Conservation (phyloP, 1,140 invertebrate genomes). For the Apis mellifera region Amel_HAv3.1 CM009939.2:3871001-3871500, state of each 20-base stretch:
- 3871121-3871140: constrained; percentile 28
- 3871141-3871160: neutral
- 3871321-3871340: neutral
- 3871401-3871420: neutral
- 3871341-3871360: constrained; percentile 5
- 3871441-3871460: constrained; percentile 2
- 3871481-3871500: neutral
- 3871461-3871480: neutral
- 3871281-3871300: neutral
- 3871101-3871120: constrained; percentile 28
- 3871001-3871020: constrained; percentile 16
- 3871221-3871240: neutral
- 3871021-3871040: constrained; percentile 12
- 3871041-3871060: neutral
- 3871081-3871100: neutral
- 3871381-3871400: neutral
- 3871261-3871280: neutral
- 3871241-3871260: neutral
- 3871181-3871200: constrained; percentile 9
- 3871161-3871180: constrained; percentile 7
- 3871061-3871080: too few species aligned
- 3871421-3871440: neutral
- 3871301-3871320: neutral
- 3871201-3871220: neutral
- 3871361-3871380: neutral